phyloP scores from a whole-genome alignment of 2,797 vertebrate species.

The Graptemys geographica region DNA sequence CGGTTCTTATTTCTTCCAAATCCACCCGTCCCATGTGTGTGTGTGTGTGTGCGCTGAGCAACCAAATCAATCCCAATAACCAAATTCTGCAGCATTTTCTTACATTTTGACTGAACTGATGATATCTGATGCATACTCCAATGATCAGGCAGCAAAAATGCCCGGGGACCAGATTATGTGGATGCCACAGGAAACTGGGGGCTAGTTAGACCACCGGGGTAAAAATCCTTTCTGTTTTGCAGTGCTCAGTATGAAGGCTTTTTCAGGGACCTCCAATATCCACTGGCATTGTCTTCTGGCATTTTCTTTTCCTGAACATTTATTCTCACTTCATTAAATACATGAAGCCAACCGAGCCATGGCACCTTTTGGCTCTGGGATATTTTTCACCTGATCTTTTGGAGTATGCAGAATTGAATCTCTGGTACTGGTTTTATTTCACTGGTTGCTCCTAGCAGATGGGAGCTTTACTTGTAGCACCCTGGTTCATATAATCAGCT shows the following conservation, averaged over 20 bases:
- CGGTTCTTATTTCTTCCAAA: conserved; percentile 71
- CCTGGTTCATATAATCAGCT: conserved; percentile 49
- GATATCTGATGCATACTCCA: conserved; percentile 8
- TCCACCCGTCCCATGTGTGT: neutral
- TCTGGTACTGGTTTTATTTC: conserved; percentile 53
- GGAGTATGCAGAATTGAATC: conserved; percentile 49
- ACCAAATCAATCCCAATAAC: neutral
- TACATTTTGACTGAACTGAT: conserved; percentile 13
- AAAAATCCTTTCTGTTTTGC: conserved; percentile 11
- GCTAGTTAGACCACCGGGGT: neutral
- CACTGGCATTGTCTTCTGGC: neutral
- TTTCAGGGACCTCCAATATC: conserved; percentile 2
- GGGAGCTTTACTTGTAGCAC: conserved; percentile 65
- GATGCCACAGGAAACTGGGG: neutral
- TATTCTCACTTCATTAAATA: conserved; percentile 20
- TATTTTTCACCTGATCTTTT: conserved; percentile 56
- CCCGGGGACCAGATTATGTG: conserved; percentile 39
- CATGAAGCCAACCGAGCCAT: conserved; percentile 7
- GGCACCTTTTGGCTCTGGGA: conserved; percentile 33
- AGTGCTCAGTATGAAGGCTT: conserved; percentile 13
- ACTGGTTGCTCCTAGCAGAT: conserved; percentile 43
- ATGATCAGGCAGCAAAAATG: conserved; percentile 48
- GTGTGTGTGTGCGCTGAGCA: neutral
- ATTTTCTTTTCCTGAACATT: conserved; percentile 10
- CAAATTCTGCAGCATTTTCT: conserved; percentile 27